These are phyloP conservation scores for Conus canariensis DNA, from an alignment of 2,888 invertebrate species.

Conservation along the genomic window DNA sequence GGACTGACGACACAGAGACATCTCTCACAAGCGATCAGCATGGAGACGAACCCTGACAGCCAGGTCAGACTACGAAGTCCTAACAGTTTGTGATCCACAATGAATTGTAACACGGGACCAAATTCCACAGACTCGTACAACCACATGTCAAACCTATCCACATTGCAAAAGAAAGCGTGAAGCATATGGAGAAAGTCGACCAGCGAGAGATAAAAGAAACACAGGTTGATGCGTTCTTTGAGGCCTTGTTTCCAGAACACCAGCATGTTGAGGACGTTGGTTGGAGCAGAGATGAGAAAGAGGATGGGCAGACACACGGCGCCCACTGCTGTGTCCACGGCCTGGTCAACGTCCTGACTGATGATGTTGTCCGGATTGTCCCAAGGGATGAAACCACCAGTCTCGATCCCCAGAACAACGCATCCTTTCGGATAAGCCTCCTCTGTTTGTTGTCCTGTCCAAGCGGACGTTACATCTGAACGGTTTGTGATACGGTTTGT, in stretches of 20 bases:
- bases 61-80: not conserved
- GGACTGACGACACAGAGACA: conserved; percentile 21
- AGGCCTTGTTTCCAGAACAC: conserved; percentile 28
- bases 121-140: not conserved
- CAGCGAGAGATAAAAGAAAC: conserved; percentile 3
- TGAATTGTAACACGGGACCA: conserved; percentile 6
- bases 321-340: not conserved
- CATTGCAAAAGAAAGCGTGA: conserved; percentile 4
- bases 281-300: not conserved
- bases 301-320: conserved; percentile 2
- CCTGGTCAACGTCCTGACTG: not conserved
- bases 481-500: too few relatives aligned
- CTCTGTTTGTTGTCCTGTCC: not conserved
- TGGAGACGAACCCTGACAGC: conserved; percentile 18
- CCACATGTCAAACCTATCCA: not conserved
- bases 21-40: conserved; percentile 23
- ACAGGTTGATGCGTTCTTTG: conserved; percentile 18
- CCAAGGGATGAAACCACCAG: not conserved
- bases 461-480: too few relatives aligned
- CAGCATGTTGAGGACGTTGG: conserved; percentile 24
- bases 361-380: not conserved
- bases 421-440: not conserved
- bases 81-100: not conserved
- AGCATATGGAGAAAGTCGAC: not conserved
- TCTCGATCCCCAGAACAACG: not conserved